Percentiles rank a stretch among this genome's conserved stretches.
These are phyloP conservation scores for Pseudomugil tenellus DNA, from an alignment of 2,797 vertebrate species.

Conservation along the genomic window DNA sequence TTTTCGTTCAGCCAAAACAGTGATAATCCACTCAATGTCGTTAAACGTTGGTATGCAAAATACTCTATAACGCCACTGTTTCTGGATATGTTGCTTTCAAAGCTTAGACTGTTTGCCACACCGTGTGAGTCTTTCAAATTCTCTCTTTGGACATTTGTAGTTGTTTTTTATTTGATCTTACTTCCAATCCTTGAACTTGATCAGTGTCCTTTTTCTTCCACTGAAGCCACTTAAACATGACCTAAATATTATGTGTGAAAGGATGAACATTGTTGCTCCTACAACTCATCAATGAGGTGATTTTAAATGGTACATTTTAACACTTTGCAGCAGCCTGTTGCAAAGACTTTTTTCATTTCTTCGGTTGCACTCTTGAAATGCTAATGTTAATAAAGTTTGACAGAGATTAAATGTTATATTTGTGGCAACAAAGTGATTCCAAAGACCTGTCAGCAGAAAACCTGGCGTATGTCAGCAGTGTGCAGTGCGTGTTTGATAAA, in stretches of 20 bases:
- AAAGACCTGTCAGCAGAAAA: background rate
- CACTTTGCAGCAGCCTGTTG: background rate
- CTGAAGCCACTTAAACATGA: background rate
- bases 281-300: background rate
- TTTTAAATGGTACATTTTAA: background rate
- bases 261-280: background rate
- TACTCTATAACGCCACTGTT: background rate
- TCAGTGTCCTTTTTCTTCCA: too few relatives aligned
- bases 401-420: background rate
- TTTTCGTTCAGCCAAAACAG: background rate
- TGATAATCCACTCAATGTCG: too few relatives aligned
- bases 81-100: too few relatives aligned
- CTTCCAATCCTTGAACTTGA: too few relatives aligned
- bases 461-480: background rate
- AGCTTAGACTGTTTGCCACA: background rate
- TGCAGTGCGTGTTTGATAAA: too few relatives aligned
- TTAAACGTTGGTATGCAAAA: background rate
- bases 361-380: background rate
- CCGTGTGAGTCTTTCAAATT: background rate
- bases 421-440: too few relatives aligned
- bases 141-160: too few relatives aligned
- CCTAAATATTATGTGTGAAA: background rate
- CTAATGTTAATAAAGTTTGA: background rate
- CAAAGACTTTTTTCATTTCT: background rate
- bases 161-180: too few relatives aligned